Conservation (phyloP, 2,888 invertebrate species). For the Pomacea canaliculata region DNA sequence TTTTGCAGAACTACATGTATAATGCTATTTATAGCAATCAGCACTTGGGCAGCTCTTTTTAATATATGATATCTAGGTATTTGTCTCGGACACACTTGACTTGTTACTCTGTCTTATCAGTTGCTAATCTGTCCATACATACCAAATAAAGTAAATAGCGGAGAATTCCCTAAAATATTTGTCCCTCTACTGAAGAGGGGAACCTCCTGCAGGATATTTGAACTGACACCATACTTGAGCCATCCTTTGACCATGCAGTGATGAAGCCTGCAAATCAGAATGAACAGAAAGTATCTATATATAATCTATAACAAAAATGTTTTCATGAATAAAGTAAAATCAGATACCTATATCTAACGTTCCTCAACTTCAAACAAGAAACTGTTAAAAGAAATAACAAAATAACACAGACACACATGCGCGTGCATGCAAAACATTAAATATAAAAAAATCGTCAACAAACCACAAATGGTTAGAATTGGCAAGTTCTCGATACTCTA, state of each 20-base stretch:
- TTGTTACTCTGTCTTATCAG: too few species aligned
- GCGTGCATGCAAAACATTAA: not conserved
- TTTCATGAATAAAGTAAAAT: too few species aligned
- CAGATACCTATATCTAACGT: not conserved
- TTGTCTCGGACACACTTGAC: too few species aligned
- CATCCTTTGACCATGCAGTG: conserved; percentile 56
- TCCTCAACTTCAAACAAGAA: not conserved
- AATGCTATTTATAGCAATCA: too few species aligned
- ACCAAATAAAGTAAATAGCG: conserved; percentile 56
- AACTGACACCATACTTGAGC: conserved; percentile 53
- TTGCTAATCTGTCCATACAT: conserved; percentile 12
- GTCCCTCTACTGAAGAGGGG: conserved; percentile 43
- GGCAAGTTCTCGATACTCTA: conserved; percentile 51
- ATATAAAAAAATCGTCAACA: conserved; percentile 2
- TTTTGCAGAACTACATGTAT: too few species aligned
- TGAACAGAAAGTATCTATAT: too few species aligned
- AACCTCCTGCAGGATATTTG: conserved; percentile 46
- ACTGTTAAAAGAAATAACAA: not conserved
- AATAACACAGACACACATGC: not conserved
- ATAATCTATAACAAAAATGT: too few species aligned
- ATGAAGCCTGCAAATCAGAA: conserved; percentile 49
- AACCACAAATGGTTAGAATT: conserved; percentile 59
- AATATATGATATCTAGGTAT: too few species aligned
- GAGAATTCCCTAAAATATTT: conserved; percentile 62
- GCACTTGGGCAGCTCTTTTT: too few species aligned